Base-by-base conservation (phyloP, 1,140 invertebrate species). In the Caenorhabditis brenneri region DNA sequence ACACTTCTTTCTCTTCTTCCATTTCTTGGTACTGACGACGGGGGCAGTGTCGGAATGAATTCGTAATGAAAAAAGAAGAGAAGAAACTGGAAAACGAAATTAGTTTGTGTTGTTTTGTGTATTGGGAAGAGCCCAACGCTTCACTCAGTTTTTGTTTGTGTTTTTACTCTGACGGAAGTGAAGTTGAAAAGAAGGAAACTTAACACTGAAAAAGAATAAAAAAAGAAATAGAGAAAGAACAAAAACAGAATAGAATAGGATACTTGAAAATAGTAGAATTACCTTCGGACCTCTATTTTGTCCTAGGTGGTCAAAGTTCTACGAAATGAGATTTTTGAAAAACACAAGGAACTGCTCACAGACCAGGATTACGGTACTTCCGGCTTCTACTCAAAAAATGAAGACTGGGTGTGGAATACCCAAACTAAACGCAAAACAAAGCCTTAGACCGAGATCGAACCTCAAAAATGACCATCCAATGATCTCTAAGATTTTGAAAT, bases 71-170 rank as follows among this genome's bases (percentile, higher is more conserved):
- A 74, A 74, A 74, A 46, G n/a, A 39, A 24, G 36, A 74, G 22
- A n/a, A n/a, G n/a, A 46, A 27, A 74, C 19, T 24, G 65, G 58
- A n/a, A 39, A 74, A 39, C 36, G 36, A 74, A 74, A 74, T 74
- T 74, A 74, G 65, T 74, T 74, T 74, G 65, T 42, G 65, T 74
- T 74, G 36, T 74, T 39, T n/a, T 74, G 33, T 74, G 31, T 51
- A 6, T 16, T 16, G 49, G 3, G 53, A 55, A n/a, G 10, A 22
- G 22, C 5, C 22, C 3, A 55, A 6, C 39, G 5, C 39, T 12
- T 12, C 39, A 42, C 22, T 29, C 27, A 29, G 53, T 33, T 65
- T 65, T 65, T 65, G 29, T 33, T 65, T 65, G 31, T 65, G 58
- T 65, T 65, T 65, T 65, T n/a, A n/a, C n/a, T n/a, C n/a, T n/a